Base-by-base conservation (phyloP, 1,140 invertebrate genomes). In the Homarus americanus region DNA sequence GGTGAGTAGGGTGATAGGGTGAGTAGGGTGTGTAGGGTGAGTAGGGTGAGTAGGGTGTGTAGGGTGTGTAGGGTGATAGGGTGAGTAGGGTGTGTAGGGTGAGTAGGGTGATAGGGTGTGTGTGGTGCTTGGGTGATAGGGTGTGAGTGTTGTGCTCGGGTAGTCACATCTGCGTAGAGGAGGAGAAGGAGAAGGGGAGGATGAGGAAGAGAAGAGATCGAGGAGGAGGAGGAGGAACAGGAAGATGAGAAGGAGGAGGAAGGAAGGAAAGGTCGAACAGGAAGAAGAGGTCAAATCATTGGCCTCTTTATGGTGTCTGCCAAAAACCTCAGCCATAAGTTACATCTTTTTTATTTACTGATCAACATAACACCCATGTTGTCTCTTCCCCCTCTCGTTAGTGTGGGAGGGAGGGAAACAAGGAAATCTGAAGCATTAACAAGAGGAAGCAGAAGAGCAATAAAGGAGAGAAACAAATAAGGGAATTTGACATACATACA, bases 1-100 rank as follows among this genome's bases (percentile, higher is more conserved):
- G 53, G 85, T 87, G 53, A 38, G 44, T 49, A 34, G 32, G 66
- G 66, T 10, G 78, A 73, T 36, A 87, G 44, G 53, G 85, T 87
- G 53, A 38, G 44, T 17, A n/a, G n/a, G 28, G 80, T 24, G 28
- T 1, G n/a, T 17, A 44, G 40, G 36, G 85, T 20, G 40, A 36
- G 17, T 3, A 72, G 32, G 66, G 32, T 72, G 5, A 24, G 32
- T 72, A 4, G 66, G 32, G 24, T 4, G 5, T n/a, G 24, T 4
- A 24, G 32, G 7, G 44, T 15, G 5, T 41, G 10, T 40, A 24
- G 36, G 73, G 82, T 4, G 82, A 84, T 34, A 72, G 32, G 66
- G 32, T 72, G 5, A 24, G 32, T 72, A 4, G 66, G 32, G 24
- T 4, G 5, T n/a, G 24, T 4, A 24, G 32, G 7, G 44, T 15